These are phyloP conservation scores for Hemicordylus capensis DNA, from an alignment of 2,113 vertebrate genomes.

Conservation along the genomic window DNA sequence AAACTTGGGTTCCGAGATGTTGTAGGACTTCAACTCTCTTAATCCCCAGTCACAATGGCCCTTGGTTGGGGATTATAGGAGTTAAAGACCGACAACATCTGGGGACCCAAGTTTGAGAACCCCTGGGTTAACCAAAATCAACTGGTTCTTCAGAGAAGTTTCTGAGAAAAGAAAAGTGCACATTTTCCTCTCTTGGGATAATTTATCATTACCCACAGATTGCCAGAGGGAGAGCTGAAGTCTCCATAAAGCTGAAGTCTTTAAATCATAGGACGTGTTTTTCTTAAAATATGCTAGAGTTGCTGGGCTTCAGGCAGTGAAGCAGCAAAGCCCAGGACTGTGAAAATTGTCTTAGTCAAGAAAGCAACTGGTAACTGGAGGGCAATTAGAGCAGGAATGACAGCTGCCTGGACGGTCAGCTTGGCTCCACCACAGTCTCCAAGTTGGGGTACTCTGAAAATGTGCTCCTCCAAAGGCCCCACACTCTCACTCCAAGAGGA, in stretches of 20 bases:
- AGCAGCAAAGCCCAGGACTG: not conserved
- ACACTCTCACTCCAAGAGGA: not conserved
- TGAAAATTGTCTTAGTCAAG: not conserved
- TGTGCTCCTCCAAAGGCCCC: not conserved
- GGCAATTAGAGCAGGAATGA: not conserved
- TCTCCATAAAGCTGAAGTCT: not conserved
- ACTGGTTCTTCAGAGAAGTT: not conserved
- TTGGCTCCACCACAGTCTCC: not conserved
- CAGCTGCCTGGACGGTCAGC: not conserved
- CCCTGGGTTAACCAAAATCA: not conserved
- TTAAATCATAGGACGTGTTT: not conserved
- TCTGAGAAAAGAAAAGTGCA: not conserved
- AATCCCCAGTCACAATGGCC: too few species aligned
- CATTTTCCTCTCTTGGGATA: not conserved
- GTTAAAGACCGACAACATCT: too few species aligned
- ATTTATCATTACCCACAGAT: not conserved
- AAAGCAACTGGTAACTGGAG: not conserved
- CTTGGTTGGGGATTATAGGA: too few species aligned
- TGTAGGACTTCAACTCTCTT: too few species aligned
- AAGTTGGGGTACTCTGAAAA: not conserved
- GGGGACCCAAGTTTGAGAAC: too few species aligned
- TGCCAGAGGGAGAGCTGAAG: not conserved
- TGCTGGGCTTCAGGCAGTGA: not conserved
- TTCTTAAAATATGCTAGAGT: not conserved
- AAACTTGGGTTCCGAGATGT: too few species aligned